Conservation (phyloP, 2,888 invertebrate species). For the Luperina nickerlii region DNA sequence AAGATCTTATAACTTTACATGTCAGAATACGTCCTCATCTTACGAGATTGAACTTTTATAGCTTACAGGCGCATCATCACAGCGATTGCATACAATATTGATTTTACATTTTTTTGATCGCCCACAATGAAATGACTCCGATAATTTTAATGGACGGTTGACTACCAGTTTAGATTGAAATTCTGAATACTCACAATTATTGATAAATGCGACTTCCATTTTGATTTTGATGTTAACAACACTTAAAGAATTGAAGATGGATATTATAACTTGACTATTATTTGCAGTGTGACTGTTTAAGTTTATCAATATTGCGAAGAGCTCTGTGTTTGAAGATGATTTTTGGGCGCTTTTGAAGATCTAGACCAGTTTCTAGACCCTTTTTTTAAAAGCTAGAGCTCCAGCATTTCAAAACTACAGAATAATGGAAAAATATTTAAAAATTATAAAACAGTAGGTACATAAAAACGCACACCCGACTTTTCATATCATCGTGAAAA, state of each 20-base stretch:
- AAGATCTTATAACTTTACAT: not conserved
- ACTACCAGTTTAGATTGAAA: conserved; percentile 43
- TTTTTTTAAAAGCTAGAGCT: too few species aligned
- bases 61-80: conserved; percentile 74
- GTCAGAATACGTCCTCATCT: conserved; percentile 72
- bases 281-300: not conserved
- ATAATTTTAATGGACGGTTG: conserved; percentile 51
- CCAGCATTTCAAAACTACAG: too few species aligned
- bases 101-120: conserved; percentile 78
- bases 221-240: not conserved
- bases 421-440: too few species aligned
- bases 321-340: not conserved
- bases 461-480: too few species aligned
- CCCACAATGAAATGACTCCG: conserved; percentile 69
- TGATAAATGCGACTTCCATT: conserved; percentile 1
- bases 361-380: not conserved
- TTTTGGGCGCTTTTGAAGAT: not conserved
- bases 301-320: not conserved
- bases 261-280: not conserved
- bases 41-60: conserved; percentile 79
- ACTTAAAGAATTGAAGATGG: too few species aligned
- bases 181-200: conserved; percentile 35
- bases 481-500: too few species aligned
- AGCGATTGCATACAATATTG: conserved; percentile 83
- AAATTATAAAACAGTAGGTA: too few species aligned